Evolutionary conservation across 1,140 invertebrate species (phyloP), one percentile per base, ranked within the genome.

Genomic region (Chrysomallon squamiferum): DNA sequence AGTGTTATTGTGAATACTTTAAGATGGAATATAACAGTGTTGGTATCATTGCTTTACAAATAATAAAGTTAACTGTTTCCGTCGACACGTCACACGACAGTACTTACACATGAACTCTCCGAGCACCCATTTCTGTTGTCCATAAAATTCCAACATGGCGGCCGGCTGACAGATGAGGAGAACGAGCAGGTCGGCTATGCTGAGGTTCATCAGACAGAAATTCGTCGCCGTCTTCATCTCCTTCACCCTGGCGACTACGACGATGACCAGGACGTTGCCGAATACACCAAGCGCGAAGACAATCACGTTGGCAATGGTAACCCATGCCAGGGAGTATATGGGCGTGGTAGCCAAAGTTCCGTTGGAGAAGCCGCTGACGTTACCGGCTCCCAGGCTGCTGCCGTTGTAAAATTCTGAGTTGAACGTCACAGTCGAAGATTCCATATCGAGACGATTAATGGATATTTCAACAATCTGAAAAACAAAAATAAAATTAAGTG

Each of bases 211-310:
- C 32, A 98, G 89, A 83, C 97, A 97, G 66, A 96, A 93, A 80
- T 98, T 97, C 50, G 95, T 97, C 52, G 94, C 95, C 84, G 95
- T 96, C 73, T 94, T 88, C 91, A 97, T 93, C 78, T 97, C 94
- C 81, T 94, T 94, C 20, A 93, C 94, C 77, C 92, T 92, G 71
- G 94, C 89, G 52, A 97, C 94, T 41, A 97, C 94, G 74, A 96
- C 89, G 20, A 95, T 93, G 71, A 97, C 94, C 89, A 96, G 92
- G 50, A 93, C 87, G 80, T 96, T 96, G 35, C 94, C 94, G 43
- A 94, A 88, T 35, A 94, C 90, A 11, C 94, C 94, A 58, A 94
- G 86, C 59, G 92, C 88, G 88, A 97, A 92, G 60, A 97, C 93
- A 47, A 92, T 85, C 64, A 92, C 90, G 82, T 94, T 96, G 71